Evolutionary conservation across 2,888 invertebrate species (phyloP).

Genomic region (Acronicta leporina): DNA sequence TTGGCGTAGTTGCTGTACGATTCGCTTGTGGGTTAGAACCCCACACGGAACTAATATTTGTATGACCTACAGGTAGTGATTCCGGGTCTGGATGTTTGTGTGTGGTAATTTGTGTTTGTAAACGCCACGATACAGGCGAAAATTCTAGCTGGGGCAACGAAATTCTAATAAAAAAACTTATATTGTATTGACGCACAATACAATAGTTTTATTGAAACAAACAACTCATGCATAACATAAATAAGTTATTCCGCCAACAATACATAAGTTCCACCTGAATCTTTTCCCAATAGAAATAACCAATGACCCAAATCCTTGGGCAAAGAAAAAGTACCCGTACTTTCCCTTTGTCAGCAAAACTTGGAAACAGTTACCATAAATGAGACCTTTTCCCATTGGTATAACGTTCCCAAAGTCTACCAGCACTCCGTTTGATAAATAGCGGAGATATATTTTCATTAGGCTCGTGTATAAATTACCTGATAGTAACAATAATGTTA

Average conservation of each 20-base stretch:
- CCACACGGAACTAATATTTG: too few species aligned
- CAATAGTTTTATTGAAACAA: constrained; percentile 25
- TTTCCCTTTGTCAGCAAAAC: constrained; percentile 78
- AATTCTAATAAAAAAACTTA: too few species aligned
- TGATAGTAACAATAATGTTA: constrained; percentile 50
- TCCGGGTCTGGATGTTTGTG: too few species aligned
- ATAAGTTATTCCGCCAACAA: constrained; percentile 47
- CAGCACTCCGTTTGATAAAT: constrained; percentile 75
- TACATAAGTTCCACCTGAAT: constrained; percentile 53
- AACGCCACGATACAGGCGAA: too few species aligned
- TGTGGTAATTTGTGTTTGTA: too few species aligned
- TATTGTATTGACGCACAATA: not conserved
- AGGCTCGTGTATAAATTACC: constrained; percentile 61
- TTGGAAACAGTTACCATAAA: constrained; percentile 71
- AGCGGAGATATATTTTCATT: constrained; percentile 78
- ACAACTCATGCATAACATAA: constrained; percentile 26
- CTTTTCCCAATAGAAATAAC: constrained; percentile 69
- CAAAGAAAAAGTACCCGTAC: constrained; percentile 68
- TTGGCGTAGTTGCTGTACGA: too few species aligned
- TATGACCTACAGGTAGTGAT: too few species aligned
- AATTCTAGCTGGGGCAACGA: too few species aligned
- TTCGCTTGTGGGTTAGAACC: too few species aligned
- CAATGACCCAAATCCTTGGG: constrained; percentile 77
- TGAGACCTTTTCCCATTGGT: constrained; percentile 68
- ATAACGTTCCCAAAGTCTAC: constrained; percentile 56